A percentile compares a stretch with the other conserved stretches of the same genome.
Conservation (phyloP, 1,140 invertebrate species). For the Prorops nasuta region DNA sequence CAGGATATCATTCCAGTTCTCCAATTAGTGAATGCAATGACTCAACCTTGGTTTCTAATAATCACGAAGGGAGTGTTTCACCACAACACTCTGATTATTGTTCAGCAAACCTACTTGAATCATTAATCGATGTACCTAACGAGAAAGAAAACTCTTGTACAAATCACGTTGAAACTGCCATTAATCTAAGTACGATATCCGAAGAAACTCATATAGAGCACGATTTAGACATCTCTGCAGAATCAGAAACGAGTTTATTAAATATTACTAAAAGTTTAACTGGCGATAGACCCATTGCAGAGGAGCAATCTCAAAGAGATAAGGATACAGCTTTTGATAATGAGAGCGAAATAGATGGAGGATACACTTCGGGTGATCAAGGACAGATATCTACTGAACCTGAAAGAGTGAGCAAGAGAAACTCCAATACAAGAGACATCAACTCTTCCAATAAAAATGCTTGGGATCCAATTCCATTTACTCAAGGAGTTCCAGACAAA, state of each 20-base stretch:
- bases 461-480: slow-evolving; percentile 38
- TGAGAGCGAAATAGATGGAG: slow-evolving; percentile 13
- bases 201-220: neutral
- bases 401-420: slow-evolving; percentile 17
- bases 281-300: neutral
- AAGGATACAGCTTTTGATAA: slow-evolving; percentile 4
- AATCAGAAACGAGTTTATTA: neutral
- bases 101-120: too few species aligned
- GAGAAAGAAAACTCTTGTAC: neutral
- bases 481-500: slow-evolving; percentile 32
- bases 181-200: neutral
- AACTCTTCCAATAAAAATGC: slow-evolving; percentile 12
- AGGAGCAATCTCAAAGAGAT: neutral
- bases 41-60: neutral
- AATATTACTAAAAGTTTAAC: neutral
- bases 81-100: neutral
- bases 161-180: neutral
- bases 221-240: neutral
- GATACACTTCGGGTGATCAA: slow-evolving; percentile 14
- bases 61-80: neutral
- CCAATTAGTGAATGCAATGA: neutral
- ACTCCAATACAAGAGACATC: neutral
- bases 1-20: neutral
- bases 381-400: slow-evolving; percentile 6
- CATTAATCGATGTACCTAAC: too few species aligned